Evolutionary conservation across 2,888 invertebrate species (phyloP).

Genomic region (Euphydryas editha): DNA sequence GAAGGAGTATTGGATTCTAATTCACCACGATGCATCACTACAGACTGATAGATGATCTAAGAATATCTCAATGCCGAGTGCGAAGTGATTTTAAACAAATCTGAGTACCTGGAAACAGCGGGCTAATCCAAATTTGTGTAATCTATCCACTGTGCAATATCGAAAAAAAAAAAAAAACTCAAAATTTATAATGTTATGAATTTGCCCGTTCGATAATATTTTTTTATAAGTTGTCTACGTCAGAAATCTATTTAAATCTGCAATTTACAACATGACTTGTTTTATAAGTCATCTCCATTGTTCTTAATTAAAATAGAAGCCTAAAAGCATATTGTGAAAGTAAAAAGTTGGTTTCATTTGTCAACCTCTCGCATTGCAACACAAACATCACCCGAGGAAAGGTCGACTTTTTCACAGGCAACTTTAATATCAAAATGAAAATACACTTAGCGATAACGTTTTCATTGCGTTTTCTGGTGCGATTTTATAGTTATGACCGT

Average conservation of each 20-base stretch:
- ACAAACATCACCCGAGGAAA: conserved; percentile 58
- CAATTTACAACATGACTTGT: not conserved
- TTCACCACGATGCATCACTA: no score
- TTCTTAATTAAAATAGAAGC: conserved; percentile 5
- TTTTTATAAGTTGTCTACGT: not conserved
- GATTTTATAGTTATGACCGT: conserved; percentile 41
- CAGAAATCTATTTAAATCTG: not conserved
- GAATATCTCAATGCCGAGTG: no score
- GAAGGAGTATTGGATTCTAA: no score
- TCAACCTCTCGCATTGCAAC: conserved; percentile 69
- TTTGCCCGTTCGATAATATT: not conserved
- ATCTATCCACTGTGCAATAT: no score
- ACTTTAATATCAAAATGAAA: conserved; percentile 64
- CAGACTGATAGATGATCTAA: no score
- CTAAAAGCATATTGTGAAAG: conserved; percentile 34
- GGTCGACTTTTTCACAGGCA: conserved; percentile 57
- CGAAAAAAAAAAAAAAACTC: no score
- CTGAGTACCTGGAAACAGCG: no score
- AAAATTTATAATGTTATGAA: no score
- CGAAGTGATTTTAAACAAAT: no score
- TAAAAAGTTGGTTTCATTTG: conserved; percentile 69
- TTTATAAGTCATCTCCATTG: not conserved
- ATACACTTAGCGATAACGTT: conserved; percentile 55
- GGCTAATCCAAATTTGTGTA: no score
- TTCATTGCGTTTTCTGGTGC: conserved; percentile 51